A percentile compares a stretch with the other conserved stretches of the same genome.
Evolutionary conservation across 2,888 invertebrate genomes (phyloP).

Genomic region (Meiosimyza decipiens): DNA sequence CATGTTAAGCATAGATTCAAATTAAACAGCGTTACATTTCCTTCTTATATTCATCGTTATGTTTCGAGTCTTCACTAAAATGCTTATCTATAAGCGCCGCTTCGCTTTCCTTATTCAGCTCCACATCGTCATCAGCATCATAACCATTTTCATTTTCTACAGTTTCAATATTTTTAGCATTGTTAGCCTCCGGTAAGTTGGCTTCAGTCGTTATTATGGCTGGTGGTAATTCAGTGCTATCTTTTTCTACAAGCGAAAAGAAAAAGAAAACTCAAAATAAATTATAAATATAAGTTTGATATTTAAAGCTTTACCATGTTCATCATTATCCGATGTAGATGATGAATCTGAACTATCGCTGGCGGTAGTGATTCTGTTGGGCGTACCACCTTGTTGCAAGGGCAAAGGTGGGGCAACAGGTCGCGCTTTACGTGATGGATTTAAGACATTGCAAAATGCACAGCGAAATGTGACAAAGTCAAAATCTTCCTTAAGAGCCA

Average conservation of each 20-base stretch:
- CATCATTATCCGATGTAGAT: constrained; percentile 47
- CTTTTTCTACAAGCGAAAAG: constrained; percentile 13
- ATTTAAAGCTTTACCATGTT: constrained; percentile 44
- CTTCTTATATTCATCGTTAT: constrained; percentile 30
- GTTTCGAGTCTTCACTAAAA: not conserved
- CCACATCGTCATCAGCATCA: constrained; percentile 10
- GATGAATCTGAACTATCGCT: constrained; percentile 52
- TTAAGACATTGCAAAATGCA: constrained; percentile 87
- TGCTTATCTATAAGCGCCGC: not conserved
- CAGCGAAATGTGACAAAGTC: constrained; percentile 87
- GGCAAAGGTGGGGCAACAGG: constrained; percentile 76
- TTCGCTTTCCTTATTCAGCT: constrained; percentile 10
- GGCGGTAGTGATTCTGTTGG: constrained; percentile 29
- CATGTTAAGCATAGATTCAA: constrained; percentile 20
- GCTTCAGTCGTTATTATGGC: constrained; percentile 23
- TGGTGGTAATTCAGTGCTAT: constrained; percentile 20
- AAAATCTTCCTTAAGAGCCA: constrained; percentile 78
- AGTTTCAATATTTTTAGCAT: constrained; percentile 1
- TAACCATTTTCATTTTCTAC: constrained; percentile 1
- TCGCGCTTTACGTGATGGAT: constrained; percentile 88
- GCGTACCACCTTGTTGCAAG: constrained; percentile 31
- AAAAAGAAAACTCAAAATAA: not conserved
- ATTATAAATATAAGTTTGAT: not conserved
- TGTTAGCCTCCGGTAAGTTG: constrained; percentile 27
- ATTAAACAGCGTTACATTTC: constrained; percentile 29